Conservation (phyloP, 2,113 vertebrate genomes). For the Scopus umbretta region DNA sequence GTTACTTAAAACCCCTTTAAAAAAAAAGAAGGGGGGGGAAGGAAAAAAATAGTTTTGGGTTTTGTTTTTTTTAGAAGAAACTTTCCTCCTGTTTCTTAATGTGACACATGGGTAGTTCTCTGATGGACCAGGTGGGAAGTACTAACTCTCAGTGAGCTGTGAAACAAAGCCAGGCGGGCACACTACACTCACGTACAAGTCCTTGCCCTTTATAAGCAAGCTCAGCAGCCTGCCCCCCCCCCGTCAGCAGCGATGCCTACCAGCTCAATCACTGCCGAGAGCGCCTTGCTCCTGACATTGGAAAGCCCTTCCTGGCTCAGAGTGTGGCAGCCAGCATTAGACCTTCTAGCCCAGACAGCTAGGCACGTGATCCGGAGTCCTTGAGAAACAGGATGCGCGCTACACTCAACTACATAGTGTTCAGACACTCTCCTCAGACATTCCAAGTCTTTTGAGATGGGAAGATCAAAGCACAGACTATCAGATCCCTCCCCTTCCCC, state of each 20-base stretch:
- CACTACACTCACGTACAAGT: neutral
- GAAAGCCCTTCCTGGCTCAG: neutral
- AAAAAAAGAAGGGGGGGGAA: neutral
- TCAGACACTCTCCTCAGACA: neutral
- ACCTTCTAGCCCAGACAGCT: neutral
- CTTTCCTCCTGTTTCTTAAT: neutral
- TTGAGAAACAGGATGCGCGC: neutral
- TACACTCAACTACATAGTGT: neutral
- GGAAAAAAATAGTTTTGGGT: neutral
- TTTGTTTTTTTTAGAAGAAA: neutral
- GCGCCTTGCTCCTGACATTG: neutral
- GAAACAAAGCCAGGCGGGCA: neutral
- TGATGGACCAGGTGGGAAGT: neutral
- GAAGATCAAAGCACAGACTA: constrained; percentile 33
- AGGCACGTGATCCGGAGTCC: neutral
- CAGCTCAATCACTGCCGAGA: neutral
- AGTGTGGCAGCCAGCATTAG: neutral
- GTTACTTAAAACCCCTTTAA: neutral
- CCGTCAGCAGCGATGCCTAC: neutral
- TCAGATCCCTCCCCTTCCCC: neutral
- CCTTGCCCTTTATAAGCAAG: neutral
- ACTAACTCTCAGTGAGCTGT: neutral
- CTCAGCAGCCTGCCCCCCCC: neutral
- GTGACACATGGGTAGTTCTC: neutral
- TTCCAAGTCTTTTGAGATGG: constrained; percentile 10